Conservation (phyloP, 2,113 vertebrate genomes). For the Excalfactoria chinensis region DNA sequence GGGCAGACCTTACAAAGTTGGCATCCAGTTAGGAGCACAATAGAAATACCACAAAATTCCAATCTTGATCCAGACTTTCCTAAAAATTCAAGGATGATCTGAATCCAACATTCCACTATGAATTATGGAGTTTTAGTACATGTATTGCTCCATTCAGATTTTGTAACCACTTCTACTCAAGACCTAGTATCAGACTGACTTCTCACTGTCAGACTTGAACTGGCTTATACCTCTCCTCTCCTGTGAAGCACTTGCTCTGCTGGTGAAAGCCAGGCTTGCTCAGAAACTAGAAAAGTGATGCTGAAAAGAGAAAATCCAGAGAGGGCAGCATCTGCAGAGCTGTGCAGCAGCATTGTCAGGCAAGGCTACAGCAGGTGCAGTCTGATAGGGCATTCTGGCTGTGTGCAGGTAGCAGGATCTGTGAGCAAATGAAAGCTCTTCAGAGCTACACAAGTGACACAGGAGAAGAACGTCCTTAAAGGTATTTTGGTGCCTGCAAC, state of each 20-base stretch:
- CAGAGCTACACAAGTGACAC: neutral
- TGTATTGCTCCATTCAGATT: neutral
- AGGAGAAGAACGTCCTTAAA: neutral
- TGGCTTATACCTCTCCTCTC: neutral
- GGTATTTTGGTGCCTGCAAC: neutral
- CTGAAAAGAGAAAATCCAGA: neutral
- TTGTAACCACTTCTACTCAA: neutral
- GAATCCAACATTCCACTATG: neutral
- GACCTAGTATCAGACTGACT: neutral
- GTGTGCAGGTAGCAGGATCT: neutral
- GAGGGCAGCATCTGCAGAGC: neutral
- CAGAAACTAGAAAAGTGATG: neutral
- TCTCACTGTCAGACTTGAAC: rapidly evolving
- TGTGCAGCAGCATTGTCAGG: neutral
- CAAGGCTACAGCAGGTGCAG: neutral
- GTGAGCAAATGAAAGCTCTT: neutral
- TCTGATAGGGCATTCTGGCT: neutral
- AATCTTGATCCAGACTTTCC: neutral
- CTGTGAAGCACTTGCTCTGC: neutral
- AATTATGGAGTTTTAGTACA: neutral
- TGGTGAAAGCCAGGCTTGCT: neutral
- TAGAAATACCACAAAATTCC: neutral
- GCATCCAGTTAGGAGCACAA: neutral
- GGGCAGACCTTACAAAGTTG: neutral
- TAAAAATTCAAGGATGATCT: neutral